phyloP scores from a whole-genome alignment of 2,113 vertebrate genomes.

The Eptatretus burgeri region DNA sequence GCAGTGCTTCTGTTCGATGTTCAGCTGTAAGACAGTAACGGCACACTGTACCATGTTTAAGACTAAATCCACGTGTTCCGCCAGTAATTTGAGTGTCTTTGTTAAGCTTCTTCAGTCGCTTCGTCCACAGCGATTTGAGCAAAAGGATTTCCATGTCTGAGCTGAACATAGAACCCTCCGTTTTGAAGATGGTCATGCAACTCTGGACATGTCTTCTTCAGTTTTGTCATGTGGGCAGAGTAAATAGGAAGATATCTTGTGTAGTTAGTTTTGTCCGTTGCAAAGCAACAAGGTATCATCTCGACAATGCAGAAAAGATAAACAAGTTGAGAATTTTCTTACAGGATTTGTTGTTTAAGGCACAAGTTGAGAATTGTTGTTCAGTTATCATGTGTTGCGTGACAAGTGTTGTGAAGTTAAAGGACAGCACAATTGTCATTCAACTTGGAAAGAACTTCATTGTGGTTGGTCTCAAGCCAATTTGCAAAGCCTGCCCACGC shows the following conservation, averaged over 20 bases:
- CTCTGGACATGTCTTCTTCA: background rate
- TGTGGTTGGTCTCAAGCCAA: background rate
- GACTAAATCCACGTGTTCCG: background rate
- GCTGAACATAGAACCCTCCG: background rate
- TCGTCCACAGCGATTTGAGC: background rate
- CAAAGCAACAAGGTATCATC: no score
- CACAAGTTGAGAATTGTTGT: no score
- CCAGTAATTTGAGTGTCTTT: background rate
- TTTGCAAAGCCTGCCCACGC: conserved; percentile 4
- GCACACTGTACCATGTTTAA: background rate
- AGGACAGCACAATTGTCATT: background rate
- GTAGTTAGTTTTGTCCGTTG: background rate
- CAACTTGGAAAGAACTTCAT: background rate
- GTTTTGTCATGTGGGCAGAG: conserved; percentile 1
- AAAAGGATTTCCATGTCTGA: conserved; percentile 3
- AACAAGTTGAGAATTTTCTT: no score
- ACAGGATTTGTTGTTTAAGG: no score
- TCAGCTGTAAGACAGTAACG: background rate
- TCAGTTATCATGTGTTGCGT: background rate
- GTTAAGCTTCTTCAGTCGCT: conserved; percentile 1
- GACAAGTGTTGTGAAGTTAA: background rate
- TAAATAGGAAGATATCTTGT: background rate
- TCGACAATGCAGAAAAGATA: no score
- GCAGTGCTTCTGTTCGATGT: no score
- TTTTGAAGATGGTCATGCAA: background rate